These are phyloP conservation scores for Camponotus floridanus DNA, from an alignment of 1,140 invertebrate genomes.

Conservation along the genomic window DNA sequence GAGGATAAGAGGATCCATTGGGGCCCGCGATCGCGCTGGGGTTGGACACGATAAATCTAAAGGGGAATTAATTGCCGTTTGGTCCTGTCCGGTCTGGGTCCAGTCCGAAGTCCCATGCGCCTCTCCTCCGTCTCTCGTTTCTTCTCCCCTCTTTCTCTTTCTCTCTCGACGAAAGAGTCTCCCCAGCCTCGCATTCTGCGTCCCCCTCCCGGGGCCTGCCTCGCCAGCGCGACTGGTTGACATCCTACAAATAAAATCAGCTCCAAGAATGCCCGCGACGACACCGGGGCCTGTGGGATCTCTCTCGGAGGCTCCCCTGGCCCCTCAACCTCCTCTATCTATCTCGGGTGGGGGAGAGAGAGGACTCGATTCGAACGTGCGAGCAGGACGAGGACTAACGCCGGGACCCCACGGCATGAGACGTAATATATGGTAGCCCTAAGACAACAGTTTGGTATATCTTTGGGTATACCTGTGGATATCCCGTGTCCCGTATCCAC, in stretches of 20 bases:
- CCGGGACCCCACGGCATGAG: slow-evolving; percentile 68
- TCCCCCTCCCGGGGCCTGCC: slow-evolving; percentile 59
- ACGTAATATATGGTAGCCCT: slow-evolving; percentile 79
- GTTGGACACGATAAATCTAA: slow-evolving; percentile 84
- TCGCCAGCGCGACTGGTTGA: slow-evolving; percentile 80
- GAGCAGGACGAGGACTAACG: slow-evolving; percentile 65
- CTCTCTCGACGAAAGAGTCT: background rate
- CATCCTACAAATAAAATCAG: slow-evolving; percentile 86
- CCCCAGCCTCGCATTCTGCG: slow-evolving; percentile 69
- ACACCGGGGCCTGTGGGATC: slow-evolving; percentile 82
- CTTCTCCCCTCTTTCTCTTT: slow-evolving; percentile 38
- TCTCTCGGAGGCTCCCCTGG: slow-evolving; percentile 64
- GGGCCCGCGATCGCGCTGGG: slow-evolving; percentile 72
- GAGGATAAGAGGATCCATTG: slow-evolving; percentile 77
- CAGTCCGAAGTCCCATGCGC: slow-evolving; percentile 73
- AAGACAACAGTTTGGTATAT: slow-evolving; percentile 79
- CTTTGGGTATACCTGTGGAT: slow-evolving; percentile 68
- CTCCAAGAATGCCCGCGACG: slow-evolving; percentile 84
- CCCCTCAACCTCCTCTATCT: slow-evolving; percentile 40
- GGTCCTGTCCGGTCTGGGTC: slow-evolving; percentile 78
- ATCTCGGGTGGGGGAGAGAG: slow-evolving; percentile 45
- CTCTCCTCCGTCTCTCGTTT: slow-evolving; percentile 56
- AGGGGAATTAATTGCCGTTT: slow-evolving; percentile 84
- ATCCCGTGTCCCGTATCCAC: slow-evolving; percentile 65
- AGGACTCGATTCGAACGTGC: slow-evolving; percentile 39